Evolutionary conservation across 2,113 vertebrate genomes (phyloP).

Genomic region (Oncorhynchus tshawytscha): DNA sequence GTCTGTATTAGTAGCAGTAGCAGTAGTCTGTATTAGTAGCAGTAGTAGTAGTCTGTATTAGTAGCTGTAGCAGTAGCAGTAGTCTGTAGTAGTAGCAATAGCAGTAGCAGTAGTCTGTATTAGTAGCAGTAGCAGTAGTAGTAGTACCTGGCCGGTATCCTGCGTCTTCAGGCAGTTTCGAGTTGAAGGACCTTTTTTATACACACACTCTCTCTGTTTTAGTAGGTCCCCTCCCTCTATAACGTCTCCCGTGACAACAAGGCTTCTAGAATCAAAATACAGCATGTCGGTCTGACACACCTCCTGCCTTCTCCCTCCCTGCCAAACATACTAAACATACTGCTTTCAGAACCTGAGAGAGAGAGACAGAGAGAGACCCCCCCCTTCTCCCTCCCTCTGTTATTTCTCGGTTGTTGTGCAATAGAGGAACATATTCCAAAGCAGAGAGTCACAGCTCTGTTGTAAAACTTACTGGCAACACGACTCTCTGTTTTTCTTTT

Average conservation of each 20-base stretch:
- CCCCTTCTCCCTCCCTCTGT: slow-evolving; percentile 63
- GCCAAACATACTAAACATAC: neutral
- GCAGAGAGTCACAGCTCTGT: slow-evolving; percentile 72
- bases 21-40: too few relatives aligned
- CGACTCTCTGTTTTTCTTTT: slow-evolving; percentile 67
- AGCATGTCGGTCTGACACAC: slow-evolving; percentile 57
- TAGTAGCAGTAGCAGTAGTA: neutral
- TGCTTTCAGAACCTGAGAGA: neutral
- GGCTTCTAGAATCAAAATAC: slow-evolving; percentile 64
- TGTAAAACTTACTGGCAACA: slow-evolving; percentile 77
- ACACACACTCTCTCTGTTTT: neutral
- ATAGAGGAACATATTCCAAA: slow-evolving; percentile 70
- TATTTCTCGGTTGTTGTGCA: slow-evolving; percentile 74
- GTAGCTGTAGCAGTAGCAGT: neutral
- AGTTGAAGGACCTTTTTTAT: slow-evolving; percentile 64
- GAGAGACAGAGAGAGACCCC: slow-evolving; percentile 31
- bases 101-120: too few relatives aligned
- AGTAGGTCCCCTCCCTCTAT: too few relatives aligned
- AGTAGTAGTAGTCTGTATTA: neutral
- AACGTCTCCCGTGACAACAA: slow-evolving; percentile 63
- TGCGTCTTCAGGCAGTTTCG: slow-evolving; percentile 53
- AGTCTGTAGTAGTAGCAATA: neutral
- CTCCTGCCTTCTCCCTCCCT: slow-evolving; percentile 39
- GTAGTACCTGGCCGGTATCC: too few relatives aligned
- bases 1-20: neutral